Percentiles rank a stretch among this genome's conserved stretches.
These are phyloP conservation scores for Eremophila alpestris DNA, from an alignment of 2,797 vertebrate species.

Conservation along the genomic window DNA sequence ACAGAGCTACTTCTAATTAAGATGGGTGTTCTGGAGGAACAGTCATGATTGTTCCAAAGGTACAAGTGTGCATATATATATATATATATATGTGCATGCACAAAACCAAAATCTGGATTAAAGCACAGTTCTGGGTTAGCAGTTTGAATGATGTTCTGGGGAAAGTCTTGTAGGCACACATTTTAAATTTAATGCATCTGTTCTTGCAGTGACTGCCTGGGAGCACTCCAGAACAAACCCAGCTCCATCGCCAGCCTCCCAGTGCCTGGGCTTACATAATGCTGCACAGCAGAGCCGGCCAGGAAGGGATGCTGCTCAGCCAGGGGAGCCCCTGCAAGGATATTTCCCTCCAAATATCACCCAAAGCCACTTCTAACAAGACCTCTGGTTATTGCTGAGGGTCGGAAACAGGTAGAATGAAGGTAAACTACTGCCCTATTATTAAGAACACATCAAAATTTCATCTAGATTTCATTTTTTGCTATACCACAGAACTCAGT, in stretches of 20 bases:
- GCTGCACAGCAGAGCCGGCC: background rate
- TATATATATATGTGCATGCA: rapidly evolving
- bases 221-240: background rate
- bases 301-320: background rate
- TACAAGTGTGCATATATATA: rapidly evolving
- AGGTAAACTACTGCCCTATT: background rate
- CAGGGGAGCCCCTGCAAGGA: background rate
- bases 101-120: background rate
- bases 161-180: background rate
- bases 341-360: background rate
- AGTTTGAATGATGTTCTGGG: background rate
- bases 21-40: background rate
- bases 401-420: rapidly evolving
- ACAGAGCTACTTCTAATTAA: background rate
- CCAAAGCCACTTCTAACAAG: background rate
- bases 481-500: background rate
- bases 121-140: background rate
- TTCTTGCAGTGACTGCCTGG: background rate
- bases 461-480: background rate
- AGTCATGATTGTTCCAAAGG: background rate
- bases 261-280: slow-evolving; percentile 39
- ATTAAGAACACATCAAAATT: background rate
- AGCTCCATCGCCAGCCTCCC: background rate
- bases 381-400: rapidly evolving
- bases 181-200: background rate